Conservation (phyloP, 1,140 invertebrate species). For the Laupala kohalensis region DNA sequence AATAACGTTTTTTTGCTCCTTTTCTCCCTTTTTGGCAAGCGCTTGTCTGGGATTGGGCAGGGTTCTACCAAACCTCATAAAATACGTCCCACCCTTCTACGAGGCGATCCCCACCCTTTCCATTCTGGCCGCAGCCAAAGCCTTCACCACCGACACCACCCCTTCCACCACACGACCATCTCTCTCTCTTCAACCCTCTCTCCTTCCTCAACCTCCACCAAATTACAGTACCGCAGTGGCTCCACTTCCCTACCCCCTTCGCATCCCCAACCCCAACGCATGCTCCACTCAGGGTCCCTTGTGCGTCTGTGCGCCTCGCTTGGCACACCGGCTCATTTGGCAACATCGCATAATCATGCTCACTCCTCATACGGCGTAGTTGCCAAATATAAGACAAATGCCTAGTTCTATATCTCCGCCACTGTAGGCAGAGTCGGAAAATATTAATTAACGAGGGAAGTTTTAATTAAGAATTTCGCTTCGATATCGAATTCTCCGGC, state of each 20-base stretch:
- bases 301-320: neutral
- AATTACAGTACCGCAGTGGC: conserved; percentile 7
- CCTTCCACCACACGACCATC: neutral
- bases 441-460: too few relatives aligned
- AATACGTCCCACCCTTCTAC: conserved; percentile 1
- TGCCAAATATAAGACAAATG: neutral
- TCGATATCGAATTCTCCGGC: too few relatives aligned
- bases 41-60: neutral
- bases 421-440: too few relatives aligned
- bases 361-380: neutral
- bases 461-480: too few relatives aligned
- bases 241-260: conserved; percentile 2
- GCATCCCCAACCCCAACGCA: neutral
- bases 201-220: neutral
- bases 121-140: neutral
- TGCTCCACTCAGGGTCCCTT: neutral
- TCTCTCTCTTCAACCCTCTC: neutral
- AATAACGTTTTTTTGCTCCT: neutral
- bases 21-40: neutral
- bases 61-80: conserved; percentile 6
- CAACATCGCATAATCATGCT: conserved; percentile 12
- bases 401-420: too few relatives aligned
- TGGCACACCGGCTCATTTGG: conserved; percentile 7
- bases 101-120: neutral
- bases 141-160: neutral